Evolutionary conservation across 2,797 vertebrate species (phyloP), one percentile per base, ranked within the genome.

Genomic region (Hephaestus fuliginosus): DNA sequence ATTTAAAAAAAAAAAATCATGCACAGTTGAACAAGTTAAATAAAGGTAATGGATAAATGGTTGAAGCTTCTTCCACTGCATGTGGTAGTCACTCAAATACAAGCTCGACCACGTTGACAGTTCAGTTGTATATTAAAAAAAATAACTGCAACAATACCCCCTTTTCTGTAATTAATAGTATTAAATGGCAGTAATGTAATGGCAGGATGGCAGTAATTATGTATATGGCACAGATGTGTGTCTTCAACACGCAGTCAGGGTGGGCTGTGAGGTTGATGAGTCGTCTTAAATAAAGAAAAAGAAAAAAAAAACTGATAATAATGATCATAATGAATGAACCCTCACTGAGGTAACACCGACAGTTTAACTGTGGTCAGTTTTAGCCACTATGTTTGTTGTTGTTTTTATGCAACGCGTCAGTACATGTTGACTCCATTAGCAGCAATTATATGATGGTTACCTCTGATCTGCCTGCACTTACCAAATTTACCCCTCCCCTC

Each of bases 381-480:
- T 7, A 25, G 48, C 49, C n/a, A 2, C 51, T 49, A 1, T 53
- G 30, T 70, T 52, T 71, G 63, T 49, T 72, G 61, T 53, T 49
- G 17, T 70, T 73, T 72, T 57, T 43, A 64, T 49, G 61, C 17
- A 18, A 41, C 64, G 68, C 44, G n/a, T 60, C 49, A 41, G 48
- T 41, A 78, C 73, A 57, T 49, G 75, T 73, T 72, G 83, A 28
- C 79, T 81, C 75, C 82, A 82, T 86, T 83, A 81, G 69, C 69
- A 64, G 46, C 79, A 67, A 78, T 83, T 78, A 81, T 67, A 80
- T 52, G 64, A 89, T 76, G 72, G 53, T 71, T 69, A 70, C 73
- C 75, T 81, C 61, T 74, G 68, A 86, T 78, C 77, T 70, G 75
- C 28, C 74, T 55, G 60, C 56, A 58, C 60, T 74, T 30, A 53